Conservation (phyloP, 1,140 invertebrate species). For the Eciton burchellii region DNA sequence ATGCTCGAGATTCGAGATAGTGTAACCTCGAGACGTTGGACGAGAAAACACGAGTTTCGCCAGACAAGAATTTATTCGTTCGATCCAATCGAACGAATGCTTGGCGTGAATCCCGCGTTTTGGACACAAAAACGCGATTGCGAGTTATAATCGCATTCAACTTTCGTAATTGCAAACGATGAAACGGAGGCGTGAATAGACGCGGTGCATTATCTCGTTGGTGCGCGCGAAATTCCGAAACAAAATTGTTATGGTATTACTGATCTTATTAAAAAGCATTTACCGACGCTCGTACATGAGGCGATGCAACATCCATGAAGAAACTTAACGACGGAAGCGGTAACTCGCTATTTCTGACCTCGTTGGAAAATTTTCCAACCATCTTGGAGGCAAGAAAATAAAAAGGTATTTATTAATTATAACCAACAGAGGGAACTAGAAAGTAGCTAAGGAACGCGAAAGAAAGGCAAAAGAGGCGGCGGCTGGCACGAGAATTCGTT, state of each 20-base stretch:
- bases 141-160: background rate
- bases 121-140: background rate
- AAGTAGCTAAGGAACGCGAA: too few species aligned
- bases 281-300: conserved; percentile 22
- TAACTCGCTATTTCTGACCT: conserved; percentile 23
- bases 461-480: too few species aligned
- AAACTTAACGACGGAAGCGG: conserved; percentile 28
- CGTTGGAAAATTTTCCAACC: conserved; percentile 18
- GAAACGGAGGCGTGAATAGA: conserved; percentile 33
- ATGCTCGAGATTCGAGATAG: background rate
- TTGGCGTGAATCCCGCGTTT: background rate
- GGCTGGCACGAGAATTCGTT: background rate
- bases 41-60: background rate
- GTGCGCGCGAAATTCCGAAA: conserved; percentile 38
- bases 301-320: conserved; percentile 40
- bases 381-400: background rate
- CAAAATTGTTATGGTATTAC: conserved; percentile 48
- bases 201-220: conserved; percentile 24
- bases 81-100: background rate
- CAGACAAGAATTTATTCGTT: background rate
- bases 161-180: conserved; percentile 2
- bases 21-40: background rate
- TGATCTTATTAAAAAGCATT: conserved; percentile 61
- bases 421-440: background rate
- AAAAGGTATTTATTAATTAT: background rate